Percentiles rank a stretch among this genome's conserved stretches.
These are phyloP conservation scores for Gambusia affinis DNA, from an alignment of 2,113 vertebrate genomes.

Conservation along the genomic window DNA sequence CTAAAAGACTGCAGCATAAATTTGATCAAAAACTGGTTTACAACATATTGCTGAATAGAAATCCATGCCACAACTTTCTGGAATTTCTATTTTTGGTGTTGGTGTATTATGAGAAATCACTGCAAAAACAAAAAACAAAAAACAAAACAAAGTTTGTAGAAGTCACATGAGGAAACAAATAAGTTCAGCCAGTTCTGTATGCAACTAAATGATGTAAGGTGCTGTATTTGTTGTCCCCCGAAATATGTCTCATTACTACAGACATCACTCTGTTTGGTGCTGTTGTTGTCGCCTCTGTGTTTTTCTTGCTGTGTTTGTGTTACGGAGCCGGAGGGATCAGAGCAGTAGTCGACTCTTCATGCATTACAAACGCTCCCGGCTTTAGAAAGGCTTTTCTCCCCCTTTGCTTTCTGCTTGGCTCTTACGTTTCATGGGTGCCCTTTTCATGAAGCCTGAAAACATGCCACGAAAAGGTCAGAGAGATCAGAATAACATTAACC, in stretches of 20 bases:
- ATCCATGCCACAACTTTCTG: not conserved
- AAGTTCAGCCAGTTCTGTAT: not conserved
- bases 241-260: not conserved
- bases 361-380: conserved; percentile 16
- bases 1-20: not conserved
- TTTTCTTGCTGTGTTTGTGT: not conserved
- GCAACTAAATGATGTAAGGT: not conserved
- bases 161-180: not conserved
- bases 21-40: not conserved
- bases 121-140: not conserved
- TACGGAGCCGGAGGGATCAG: conserved; percentile 2
- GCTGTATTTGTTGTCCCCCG: too few relatives aligned
- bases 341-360: conserved; percentile 30
- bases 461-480: conserved; percentile 69
- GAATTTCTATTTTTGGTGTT: not conserved
- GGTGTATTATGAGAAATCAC: too few relatives aligned
- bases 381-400: conserved; percentile 10
- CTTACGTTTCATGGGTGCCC: conserved; percentile 59
- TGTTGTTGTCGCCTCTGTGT: not conserved
- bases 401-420: conserved; percentile 14
- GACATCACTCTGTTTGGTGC: not conserved
- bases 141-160: not conserved
- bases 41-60: not conserved
- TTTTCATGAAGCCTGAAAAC: conserved; percentile 67
- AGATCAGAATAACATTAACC: conserved; percentile 54